A percentile compares a stretch with the other conserved stretches of the same genome.
phyloP scores from a whole-genome alignment of 2,797 vertebrate species.

The Amphiprion clarkii region DNA sequence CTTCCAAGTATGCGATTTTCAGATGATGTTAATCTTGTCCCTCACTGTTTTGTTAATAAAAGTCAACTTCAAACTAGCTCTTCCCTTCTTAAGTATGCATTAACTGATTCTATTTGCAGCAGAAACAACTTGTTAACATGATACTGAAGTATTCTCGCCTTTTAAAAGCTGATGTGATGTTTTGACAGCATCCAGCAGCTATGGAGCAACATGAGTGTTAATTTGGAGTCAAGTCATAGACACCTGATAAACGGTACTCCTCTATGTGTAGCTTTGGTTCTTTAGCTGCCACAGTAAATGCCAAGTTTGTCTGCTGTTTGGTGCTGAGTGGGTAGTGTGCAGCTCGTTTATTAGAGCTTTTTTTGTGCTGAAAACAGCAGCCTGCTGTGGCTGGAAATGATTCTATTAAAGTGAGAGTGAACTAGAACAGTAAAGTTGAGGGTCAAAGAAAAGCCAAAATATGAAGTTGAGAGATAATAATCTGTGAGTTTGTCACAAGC shows the following conservation, averaged over 20 bases:
- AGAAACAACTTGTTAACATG: conserved; percentile 2
- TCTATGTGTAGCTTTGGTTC: background rate
- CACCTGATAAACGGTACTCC: conserved; percentile 8
- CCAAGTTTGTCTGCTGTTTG: background rate
- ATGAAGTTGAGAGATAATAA: background rate
- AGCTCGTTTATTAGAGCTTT: background rate
- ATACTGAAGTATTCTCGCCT: background rate
- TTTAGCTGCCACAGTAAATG: conserved; percentile 8
- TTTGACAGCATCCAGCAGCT: background rate
- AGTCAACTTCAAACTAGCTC: conserved; percentile 5
- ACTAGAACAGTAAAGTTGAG: background rate
- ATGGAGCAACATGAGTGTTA: background rate
- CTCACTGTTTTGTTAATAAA: conserved; percentile 2
- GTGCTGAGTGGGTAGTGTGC: background rate
- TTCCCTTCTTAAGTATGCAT: background rate
- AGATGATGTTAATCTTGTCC: conserved; percentile 17
- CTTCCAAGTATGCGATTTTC: conserved; percentile 12
- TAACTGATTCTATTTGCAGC: background rate
- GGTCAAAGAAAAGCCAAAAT: background rate
- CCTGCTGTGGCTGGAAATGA: background rate
- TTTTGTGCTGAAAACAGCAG: background rate
- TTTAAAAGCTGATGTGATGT: background rate
- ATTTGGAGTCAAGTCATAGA: background rate
- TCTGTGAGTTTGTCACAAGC: background rate
- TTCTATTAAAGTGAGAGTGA: background rate